Evolutionary conservation across 2,797 vertebrate genomes (phyloP), one percentile per base, ranked within the genome.

Genomic region (Myiothlypis coronata): DNA sequence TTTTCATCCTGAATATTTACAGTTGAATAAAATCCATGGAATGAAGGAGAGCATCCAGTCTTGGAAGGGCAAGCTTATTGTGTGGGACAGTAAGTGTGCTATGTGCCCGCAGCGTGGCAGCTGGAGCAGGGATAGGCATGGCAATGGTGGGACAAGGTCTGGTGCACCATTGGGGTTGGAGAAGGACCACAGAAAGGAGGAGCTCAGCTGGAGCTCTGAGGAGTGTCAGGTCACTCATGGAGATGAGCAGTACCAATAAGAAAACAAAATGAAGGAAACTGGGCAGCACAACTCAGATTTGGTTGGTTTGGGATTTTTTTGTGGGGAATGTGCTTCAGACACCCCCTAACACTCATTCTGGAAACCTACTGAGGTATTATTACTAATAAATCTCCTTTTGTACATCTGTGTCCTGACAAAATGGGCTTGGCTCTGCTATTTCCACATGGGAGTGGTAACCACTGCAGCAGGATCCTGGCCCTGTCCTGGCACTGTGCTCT

Each of bases 281-380:
- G 20, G 7, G 23, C 1, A 0, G 5, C 0, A 1, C 24, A 39
- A 18, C 18, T 61, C 2, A 2, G 7, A 22, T 57, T 22, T 49
- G 14, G 10, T 64, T 11, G 5, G 4, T 22, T 55, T 77, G 37
- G 34, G 11, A 4, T 2, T 43, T 65, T 39, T 61, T 57, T 37
- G 12, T 26, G 34, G 18, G 47, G 17, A 39, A 19, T 8, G 43
- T 37, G n/a, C n/a, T 68, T 56, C n/a, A 49, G 74, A 49, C 30
- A 18, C 12, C 55, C 27, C 16, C 39, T 50, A 49, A 23, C 10
- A 3, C 21, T 60, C 3, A 0, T 77, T 56, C 35, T 80, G 68
- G 22, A 44, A 77, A 56, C 15, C 44, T 35, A 0, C 0, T 47
- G 41, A 30, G 41, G 2, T 82, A n/a, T 27, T 47, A 7, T 49